phyloP scores from a whole-genome alignment of 2,113 vertebrate species.

The Neotoma lepida region DNA sequence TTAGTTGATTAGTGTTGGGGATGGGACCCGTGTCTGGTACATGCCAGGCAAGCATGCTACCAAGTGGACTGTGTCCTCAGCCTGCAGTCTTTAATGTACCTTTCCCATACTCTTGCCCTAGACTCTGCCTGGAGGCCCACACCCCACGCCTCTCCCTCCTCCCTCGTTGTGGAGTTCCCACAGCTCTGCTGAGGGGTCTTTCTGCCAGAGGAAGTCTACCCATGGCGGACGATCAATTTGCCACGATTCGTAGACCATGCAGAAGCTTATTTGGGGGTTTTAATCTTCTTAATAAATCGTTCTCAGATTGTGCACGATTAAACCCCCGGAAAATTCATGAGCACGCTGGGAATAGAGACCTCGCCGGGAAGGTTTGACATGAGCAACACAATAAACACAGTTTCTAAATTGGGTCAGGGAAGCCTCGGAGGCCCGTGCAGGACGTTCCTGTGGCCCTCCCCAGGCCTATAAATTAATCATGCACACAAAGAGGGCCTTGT shows the following conservation, averaged over 20 bases:
- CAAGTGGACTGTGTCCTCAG: too few relatives aligned
- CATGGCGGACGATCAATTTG: constrained; percentile 78
- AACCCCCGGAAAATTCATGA: constrained; percentile 80
- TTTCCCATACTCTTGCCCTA: background rate
- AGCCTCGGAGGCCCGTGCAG: constrained; percentile 49
- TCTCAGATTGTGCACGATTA: constrained; percentile 79
- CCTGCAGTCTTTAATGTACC: background rate
- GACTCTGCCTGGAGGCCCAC: background rate
- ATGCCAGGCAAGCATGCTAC: background rate
- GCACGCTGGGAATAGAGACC: constrained; percentile 20
- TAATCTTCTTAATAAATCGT: constrained; percentile 85
- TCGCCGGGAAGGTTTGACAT: constrained; percentile 72
- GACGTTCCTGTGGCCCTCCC: constrained; percentile 63
- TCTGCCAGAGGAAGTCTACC: constrained; percentile 65
- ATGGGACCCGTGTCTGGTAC: background rate
- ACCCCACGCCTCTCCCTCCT: background rate
- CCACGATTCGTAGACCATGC: constrained; percentile 78
- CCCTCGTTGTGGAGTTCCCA: background rate
- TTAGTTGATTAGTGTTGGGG: background rate
- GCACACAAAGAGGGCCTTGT: constrained; percentile 75
- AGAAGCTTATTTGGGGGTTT: constrained; percentile 82
- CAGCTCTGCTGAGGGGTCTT: constrained; percentile 48
- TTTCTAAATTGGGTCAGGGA: constrained; percentile 75
- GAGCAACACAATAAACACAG: constrained; percentile 60
- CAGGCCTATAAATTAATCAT: constrained; percentile 73